Evolutionary conservation across 2,113 vertebrate species (phyloP), one percentile per base, ranked within the genome.

Genomic region (Eidolon helvum): DNA sequence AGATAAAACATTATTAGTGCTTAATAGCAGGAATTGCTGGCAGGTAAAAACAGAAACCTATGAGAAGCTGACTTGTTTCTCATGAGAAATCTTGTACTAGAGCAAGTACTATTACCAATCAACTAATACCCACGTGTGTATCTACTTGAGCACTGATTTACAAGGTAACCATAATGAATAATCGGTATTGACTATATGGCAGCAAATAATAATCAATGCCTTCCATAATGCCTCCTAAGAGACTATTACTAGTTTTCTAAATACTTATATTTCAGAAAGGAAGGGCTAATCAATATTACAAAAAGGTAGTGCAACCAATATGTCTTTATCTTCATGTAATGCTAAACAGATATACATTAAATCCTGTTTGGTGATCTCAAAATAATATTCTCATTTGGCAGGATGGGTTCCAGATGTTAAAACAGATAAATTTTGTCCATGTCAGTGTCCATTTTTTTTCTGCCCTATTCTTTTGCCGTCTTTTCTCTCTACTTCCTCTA

Each of bases 171-270:
- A 21, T 95, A 88, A 95, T 93, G 87, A 97, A 97, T 90, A 95
- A 79, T 94, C 45, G 38, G 19, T 48, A 50, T n/a, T 55, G 92
- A 89, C 43, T 90, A 26, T 63, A 50, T 85, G 80, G 90, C 87
- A 95, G 94, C 55, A 45, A 71, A 72, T 97, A 97, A 97, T 96
- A 94, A 96, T 97, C 95, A 96, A 7, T 87, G 85, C 40, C 87
- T 92, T 45, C 87, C 65, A 65, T 84, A 84, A 87, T 87, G 94
- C 43, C 75, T 97, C 94, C 95, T 94, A 33, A 88, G 95, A 95
- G 90, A 95, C 87, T 59, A 53, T 57, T 96, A 65, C 90, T 55
- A 88, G 66, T 90, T 95, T 96, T 78, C 69, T 65, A 53, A 90
- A 88, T 92, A 96, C 53, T 93, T 90, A 82, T 74, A 85, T 95